phyloP scores from a whole-genome alignment of 2,888 invertebrate species.

The Lamproptera curius region DNA sequence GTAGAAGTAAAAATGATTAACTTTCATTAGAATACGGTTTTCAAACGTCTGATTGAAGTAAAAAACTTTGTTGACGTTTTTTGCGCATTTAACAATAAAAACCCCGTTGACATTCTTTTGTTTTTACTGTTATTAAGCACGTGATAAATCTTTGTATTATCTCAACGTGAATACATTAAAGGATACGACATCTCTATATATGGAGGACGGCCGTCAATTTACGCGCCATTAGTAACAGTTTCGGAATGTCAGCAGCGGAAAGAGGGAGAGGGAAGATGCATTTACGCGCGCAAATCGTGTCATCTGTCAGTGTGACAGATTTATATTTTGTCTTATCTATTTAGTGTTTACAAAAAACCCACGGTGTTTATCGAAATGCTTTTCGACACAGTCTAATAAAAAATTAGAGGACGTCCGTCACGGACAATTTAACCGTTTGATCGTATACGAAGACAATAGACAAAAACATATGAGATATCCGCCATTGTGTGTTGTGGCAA shows the following conservation, averaged over 20 bases:
- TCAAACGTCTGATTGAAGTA: not conserved
- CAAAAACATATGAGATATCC: constrained; percentile 35
- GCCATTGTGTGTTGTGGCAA: constrained; percentile 34
- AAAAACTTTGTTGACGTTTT: too few relatives aligned
- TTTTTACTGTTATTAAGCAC: not conserved
- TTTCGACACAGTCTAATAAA: constrained; percentile 11
- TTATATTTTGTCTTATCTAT: constrained; percentile 3
- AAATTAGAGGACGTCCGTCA: constrained; percentile 24
- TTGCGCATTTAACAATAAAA: too few relatives aligned
- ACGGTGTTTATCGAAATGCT: constrained; percentile 11
- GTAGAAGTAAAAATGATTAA: not conserved
- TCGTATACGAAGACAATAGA: constrained; percentile 45
- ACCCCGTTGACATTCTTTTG: too few relatives aligned
- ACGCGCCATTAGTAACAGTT: constrained; percentile 35
- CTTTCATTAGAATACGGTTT: not conserved
- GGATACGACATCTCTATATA: constrained; percentile 19
- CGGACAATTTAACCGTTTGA: constrained; percentile 48
- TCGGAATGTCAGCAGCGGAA: constrained; percentile 28
- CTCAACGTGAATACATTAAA: not conserved
- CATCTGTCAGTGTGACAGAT: constrained; percentile 21
- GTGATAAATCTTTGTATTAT: not conserved
- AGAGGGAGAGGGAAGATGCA: constrained; percentile 24
- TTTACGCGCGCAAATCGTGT: constrained; percentile 27
- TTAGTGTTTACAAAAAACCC: constrained; percentile 15
- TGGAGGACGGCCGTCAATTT: constrained; percentile 23